Evolutionary conservation across 2,113 vertebrate species (phyloP), one percentile per base, ranked within the genome.

Genomic region (Sterrhoptilus dennistouni): DNA sequence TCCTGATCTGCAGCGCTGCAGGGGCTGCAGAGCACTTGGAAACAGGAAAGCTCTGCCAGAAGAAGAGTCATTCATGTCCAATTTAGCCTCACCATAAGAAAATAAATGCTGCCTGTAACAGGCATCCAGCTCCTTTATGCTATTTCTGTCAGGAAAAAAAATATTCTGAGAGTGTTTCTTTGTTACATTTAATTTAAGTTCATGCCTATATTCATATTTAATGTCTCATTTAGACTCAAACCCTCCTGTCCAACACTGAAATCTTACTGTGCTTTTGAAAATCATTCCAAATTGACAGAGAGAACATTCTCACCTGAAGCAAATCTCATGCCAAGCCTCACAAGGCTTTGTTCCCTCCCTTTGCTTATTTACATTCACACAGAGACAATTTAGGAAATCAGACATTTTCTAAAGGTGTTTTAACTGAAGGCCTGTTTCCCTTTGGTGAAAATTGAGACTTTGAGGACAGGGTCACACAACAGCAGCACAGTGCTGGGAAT

Each of bases 401-500:
- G 69, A 16, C 5, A 19, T 33, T 63, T 72, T 60, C 3, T 2
- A 28, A 61, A 42, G 16, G 22, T 3, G 42, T 35, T 79, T 66
- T n/a, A 50, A 38, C 22, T 19, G 14, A 52, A 80, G 25, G 12
- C 9, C 11, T 11, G 22, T 36, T 28, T 50, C 15, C 7, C 16
- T 60, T 29, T 56, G 19, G 20, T 59, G 36, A 29, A 89, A 87
- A 87, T 2, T 1, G 15, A 44, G 56, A 33, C 23, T 53, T 53
- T 33, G 12, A 66, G 57, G 44, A 28, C 16, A 56, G 11, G 25
- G 18, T 53, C 70, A 53, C 57, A 79, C 36, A 36, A 6, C n/a
- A 63, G 25, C 27, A 69, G 13, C 40, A 27, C 0, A 33, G 49
- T 0, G 6, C 5, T 35, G 19, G 33, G 33, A 44, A 20, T 0